Conservation (phyloP, 2,888 invertebrate genomes). For the Aleiodes leptofemur region DNA sequence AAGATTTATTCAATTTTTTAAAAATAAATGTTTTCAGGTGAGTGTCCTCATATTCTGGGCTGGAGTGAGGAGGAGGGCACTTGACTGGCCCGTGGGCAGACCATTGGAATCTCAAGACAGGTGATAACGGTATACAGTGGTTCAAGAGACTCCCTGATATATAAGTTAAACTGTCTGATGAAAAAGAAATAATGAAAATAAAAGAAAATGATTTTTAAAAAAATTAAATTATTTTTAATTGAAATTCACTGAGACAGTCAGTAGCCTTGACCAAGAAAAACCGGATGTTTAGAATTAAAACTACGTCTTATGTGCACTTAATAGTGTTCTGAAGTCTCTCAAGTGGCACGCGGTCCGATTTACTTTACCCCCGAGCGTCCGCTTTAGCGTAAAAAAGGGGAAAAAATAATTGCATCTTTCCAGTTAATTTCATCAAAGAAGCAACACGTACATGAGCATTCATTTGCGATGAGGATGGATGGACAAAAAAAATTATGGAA, state of each 20-base stretch:
- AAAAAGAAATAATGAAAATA: not conserved
- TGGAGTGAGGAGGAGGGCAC: not conserved
- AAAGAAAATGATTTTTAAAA: not conserved
- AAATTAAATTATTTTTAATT: not conserved
- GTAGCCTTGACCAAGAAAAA: conserved; percentile 20
- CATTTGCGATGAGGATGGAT: not conserved
- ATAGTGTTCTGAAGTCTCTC: conserved; percentile 30
- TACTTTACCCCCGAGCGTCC: conserved; percentile 18
- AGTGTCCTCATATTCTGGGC: conserved; percentile 12
- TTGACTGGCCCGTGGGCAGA: conserved; percentile 16
- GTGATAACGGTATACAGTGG: conserved; percentile 37
- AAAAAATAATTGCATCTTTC: not conserved
- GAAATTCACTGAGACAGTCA: conserved; percentile 17
- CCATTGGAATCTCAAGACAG: conserved; percentile 26
- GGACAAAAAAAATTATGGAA: not conserved
- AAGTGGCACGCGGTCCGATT: conserved; percentile 40
- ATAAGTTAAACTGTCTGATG: not conserved
- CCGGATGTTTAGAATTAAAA: conserved; percentile 13
- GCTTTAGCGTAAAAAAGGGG: not conserved
- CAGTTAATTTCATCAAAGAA: conserved; percentile 17
- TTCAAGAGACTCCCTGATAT: conserved; percentile 9
- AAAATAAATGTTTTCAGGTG: conserved; percentile 2
- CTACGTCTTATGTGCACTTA: conserved; percentile 22
- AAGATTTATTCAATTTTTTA: conserved; percentile 1
- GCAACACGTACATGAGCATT: conserved; percentile 8